Conservation (phyloP, 2,113 vertebrate species). For the Pangasianodon gigas region DNA sequence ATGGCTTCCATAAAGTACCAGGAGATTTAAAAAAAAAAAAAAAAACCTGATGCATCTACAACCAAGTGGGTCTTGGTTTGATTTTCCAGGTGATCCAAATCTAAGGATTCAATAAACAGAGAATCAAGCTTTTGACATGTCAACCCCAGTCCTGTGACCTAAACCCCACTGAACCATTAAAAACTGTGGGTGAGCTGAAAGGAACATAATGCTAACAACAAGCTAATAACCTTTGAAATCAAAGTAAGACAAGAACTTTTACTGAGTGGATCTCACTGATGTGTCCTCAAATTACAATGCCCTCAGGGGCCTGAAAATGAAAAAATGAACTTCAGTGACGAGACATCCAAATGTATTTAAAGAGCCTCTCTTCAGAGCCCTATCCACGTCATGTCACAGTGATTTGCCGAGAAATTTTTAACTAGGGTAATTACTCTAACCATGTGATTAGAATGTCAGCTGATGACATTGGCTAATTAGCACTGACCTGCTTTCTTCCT, state of each 20-base stretch:
- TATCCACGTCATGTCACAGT: conserved; percentile 60
- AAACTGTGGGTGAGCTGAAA: not conserved
- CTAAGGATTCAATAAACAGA: not conserved
- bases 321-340: conserved; percentile 14
- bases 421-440: conserved; percentile 74
- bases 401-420: conserved; percentile 63
- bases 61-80: not conserved
- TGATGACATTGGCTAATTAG: conserved; percentile 76
- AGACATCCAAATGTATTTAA: conserved; percentile 59
- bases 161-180: not conserved
- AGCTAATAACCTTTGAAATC: conserved; percentile 32
- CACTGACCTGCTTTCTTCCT: conserved; percentile 66
- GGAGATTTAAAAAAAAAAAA: not conserved
- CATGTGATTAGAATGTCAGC: conserved; percentile 77
- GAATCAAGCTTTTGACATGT: not conserved
- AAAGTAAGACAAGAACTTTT: conserved; percentile 22
- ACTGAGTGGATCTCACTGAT: conserved; percentile 14
- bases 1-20: not conserved
- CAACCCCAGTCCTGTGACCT: not conserved
- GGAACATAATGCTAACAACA: not conserved
- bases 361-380: conserved; percentile 63
- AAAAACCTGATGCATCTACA: not conserved
- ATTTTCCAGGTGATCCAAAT: not conserved
- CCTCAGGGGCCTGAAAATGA: conserved; percentile 56
- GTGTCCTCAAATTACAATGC: conserved; percentile 53